Conservation (phyloP, 2,888 invertebrate genomes). For the Auanema sp. region DNA sequence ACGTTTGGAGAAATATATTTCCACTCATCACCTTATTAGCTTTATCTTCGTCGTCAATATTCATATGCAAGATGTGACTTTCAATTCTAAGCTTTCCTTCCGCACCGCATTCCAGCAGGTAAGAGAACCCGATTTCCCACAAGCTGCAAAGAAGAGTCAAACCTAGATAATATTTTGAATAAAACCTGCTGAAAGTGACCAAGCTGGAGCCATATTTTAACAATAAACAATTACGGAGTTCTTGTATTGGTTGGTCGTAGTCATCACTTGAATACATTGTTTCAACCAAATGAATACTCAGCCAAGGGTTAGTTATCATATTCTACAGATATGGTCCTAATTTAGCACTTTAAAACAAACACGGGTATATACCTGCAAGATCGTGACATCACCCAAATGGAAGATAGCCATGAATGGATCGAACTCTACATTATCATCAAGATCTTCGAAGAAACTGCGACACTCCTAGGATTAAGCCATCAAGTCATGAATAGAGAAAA, state of each 20-base stretch:
- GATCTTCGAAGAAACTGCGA: constrained; percentile 6
- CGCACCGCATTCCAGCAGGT: constrained; percentile 30
- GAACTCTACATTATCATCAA: constrained; percentile 5
- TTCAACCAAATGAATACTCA: constrained; percentile 39
- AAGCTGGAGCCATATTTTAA: constrained; percentile 28
- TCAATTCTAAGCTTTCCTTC: constrained; percentile 33
- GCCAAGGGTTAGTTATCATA: constrained; percentile 36
- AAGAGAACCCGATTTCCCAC: constrained; percentile 40
- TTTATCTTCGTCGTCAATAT: constrained; percentile 37
- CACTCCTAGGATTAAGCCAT: constrained; percentile 15
- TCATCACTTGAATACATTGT: constrained; percentile 26
- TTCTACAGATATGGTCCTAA: constrained; percentile 9
- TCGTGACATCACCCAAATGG: constrained; percentile 15
- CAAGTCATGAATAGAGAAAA: background rate
- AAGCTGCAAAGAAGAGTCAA: constrained; percentile 21
- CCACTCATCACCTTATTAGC: constrained; percentile 28
- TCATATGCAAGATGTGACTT: constrained; percentile 30
- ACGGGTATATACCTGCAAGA: constrained; percentile 11
- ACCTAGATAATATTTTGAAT: background rate
- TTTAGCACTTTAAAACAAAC: background rate
- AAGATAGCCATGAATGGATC: constrained; percentile 22
- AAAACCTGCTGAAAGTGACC: constrained; percentile 27
- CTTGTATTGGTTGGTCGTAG: constrained; percentile 22
- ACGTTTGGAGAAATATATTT: too few species aligned
- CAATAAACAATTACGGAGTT: constrained; percentile 23